phyloP scores from a whole-genome alignment of 2,797 vertebrate genomes.

The Phrynocephalus forsythii region DNA sequence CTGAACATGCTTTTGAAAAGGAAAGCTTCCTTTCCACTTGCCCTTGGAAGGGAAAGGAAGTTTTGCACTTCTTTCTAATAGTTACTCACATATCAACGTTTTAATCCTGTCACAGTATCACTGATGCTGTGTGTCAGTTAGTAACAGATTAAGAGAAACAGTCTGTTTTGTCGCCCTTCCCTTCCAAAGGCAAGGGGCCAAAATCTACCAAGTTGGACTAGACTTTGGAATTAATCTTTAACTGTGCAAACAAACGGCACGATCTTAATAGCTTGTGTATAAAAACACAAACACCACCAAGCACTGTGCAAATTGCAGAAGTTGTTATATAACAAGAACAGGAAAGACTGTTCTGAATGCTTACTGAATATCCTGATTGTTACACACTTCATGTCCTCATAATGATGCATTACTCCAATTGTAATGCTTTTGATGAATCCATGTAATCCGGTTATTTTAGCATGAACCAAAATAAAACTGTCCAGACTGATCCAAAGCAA shows the following conservation, averaged over 20 bases:
- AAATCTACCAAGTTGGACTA: not conserved
- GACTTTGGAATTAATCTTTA: not conserved
- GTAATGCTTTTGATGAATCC: not conserved
- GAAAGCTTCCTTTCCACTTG: too few species aligned
- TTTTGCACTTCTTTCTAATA: too few species aligned
- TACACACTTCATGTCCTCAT: not conserved
- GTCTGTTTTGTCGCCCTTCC: too few species aligned
- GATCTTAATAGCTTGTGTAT: not conserved
- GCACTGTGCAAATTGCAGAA: too few species aligned
- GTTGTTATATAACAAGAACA: not conserved
- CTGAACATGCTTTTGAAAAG: too few species aligned
- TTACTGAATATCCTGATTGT: not conserved
- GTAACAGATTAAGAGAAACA: too few species aligned
- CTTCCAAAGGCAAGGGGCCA: too few species aligned
- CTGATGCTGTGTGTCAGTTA: too few species aligned
- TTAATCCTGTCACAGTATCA: too few species aligned
- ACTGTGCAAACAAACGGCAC: not conserved
- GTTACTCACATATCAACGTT: too few species aligned
- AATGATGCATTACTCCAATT: not conserved
- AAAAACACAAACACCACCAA: not conserved
- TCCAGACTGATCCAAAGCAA: conserved; percentile 2
- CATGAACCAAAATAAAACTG: not conserved
- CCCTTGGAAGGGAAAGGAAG: too few species aligned
- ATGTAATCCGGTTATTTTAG: conserved; percentile 7
- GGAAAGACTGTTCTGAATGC: not conserved